Evolutionary conservation across 2,888 invertebrate species (phyloP).

Genomic region (Meganola albula): DNA sequence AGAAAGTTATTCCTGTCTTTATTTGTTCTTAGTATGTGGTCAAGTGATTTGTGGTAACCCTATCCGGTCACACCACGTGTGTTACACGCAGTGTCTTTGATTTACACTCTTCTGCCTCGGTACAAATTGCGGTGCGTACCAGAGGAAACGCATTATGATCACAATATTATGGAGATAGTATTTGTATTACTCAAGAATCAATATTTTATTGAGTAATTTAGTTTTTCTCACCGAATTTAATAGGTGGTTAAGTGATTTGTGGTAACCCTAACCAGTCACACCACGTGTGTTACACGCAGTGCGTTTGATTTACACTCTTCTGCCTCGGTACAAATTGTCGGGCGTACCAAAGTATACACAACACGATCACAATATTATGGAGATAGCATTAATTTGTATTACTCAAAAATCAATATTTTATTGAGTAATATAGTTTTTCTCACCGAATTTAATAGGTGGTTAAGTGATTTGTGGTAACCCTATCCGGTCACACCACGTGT

Average conservation of each 20-base stretch:
- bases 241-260: background rate
- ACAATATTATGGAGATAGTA: slow-evolving; percentile 16
- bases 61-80: slow-evolving; percentile 46
- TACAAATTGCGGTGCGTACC: slow-evolving; percentile 51
- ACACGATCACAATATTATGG: slow-evolving; percentile 31
- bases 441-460: background rate
- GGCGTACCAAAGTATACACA: slow-evolving; percentile 44
- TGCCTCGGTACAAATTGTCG: slow-evolving; percentile 48
- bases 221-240: too few relatives aligned
- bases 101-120: slow-evolving; percentile 52
- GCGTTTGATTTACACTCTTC: slow-evolving; percentile 62
- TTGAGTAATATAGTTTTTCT: too few relatives aligned
- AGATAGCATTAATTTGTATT: slow-evolving; percentile 2
- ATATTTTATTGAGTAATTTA: too few relatives aligned
- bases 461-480: slow-evolving; percentile 27
- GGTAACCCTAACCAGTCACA: slow-evolving; percentile 36
- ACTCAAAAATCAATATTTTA: too few relatives aligned
- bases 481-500: slow-evolving; percentile 46
- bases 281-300: slow-evolving; percentile 49
- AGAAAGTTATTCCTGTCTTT: too few relatives aligned
- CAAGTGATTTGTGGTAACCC: slow-evolving; percentile 27
- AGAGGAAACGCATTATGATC: slow-evolving; percentile 42
- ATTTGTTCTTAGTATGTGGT: too few relatives aligned
- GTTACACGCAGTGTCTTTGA: slow-evolving; percentile 48
- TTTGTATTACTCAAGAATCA: too few relatives aligned